These are phyloP conservation scores for Poicephalus meyeri DNA, from an alignment of 2,113 vertebrate genomes.

Conservation along the genomic window DNA sequence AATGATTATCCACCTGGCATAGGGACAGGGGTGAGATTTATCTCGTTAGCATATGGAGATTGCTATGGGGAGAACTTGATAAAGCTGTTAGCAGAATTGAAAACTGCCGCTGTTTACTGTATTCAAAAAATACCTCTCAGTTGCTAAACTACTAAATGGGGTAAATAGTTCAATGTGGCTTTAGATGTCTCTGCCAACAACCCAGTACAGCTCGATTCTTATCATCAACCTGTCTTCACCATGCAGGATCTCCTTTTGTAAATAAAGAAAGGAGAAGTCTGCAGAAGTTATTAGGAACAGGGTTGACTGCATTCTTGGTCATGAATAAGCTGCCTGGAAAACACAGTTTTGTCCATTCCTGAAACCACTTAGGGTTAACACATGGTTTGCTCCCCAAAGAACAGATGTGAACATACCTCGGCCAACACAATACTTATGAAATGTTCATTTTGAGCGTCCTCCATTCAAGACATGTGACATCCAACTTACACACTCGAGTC, in stretches of 20 bases:
- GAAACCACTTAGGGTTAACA: neutral
- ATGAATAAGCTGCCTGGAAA: neutral
- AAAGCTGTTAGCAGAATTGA: neutral
- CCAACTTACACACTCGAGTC: neutral
- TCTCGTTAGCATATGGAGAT: accelerated
- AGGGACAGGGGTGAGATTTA: neutral
- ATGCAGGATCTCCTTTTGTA: neutral
- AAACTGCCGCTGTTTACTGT: neutral
- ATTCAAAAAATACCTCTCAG: neutral
- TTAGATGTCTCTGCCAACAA: neutral
- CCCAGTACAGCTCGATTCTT: neutral
- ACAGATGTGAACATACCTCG: neutral
- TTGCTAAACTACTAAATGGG: neutral
- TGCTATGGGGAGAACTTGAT: neutral
- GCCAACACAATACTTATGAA: neutral
- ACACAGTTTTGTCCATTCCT: neutral
- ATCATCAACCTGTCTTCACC: neutral
- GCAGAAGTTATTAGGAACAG: neutral
- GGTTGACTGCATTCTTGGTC: neutral
- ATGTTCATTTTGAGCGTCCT: neutral
- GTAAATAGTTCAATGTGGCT: neutral
- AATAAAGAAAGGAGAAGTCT: neutral
- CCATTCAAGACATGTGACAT: neutral
- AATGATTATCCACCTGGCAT: neutral
- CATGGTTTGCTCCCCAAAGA: neutral